Base-by-base conservation (phyloP, 2,888 invertebrate genomes). In the Polydrusus pterygomalis region DNA sequence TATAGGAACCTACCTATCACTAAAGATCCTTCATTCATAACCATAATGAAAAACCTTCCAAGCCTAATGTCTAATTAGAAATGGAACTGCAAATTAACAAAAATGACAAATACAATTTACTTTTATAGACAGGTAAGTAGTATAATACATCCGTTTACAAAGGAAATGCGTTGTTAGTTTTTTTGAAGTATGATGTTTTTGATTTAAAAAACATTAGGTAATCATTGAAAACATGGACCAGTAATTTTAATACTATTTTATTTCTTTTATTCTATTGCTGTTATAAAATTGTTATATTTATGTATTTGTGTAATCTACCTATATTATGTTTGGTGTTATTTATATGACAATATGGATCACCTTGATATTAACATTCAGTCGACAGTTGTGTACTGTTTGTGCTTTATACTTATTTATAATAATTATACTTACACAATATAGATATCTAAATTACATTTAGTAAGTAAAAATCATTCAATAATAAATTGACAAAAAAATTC, bases 101-200 rank as follows among this genome's bases (percentile, higher is more conserved):
- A 58, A 38, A 3, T 15, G 34, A 10, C 38, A 17, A 15, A 38
- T 17, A 30, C 54, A 25, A 58, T 58, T 38, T 15, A 38, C 30
- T 38, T 58, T 38, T 13, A 34, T 58, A 56, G 34, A 10, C 38
- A 8, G 58, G 38, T 58, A 38, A 15, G n/a, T n/a, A n/a, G n/a
- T n/a, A n/a, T 58, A 38, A 58, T 34, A 58, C 17, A 38, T 58
- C 58, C 38, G 58, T 58, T 58, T 34, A 0, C 2, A 58, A 58
- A 58, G 58, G 58, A 58, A 58, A 38, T 58, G 38, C 17, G 17
- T 58, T 58, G 58, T 15, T 17, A 34, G 34, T 17, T 15, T 58
- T 34, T 58, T 58, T 38, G 30, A 15, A 38, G 17, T 58, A 58
- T 17, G 38, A 58, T 17, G 38, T 17, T 58, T 58, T 58, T 58